Conservation (phyloP, 2,888 invertebrate genomes). For the Kuschelorhynchus macadamiae region DNA sequence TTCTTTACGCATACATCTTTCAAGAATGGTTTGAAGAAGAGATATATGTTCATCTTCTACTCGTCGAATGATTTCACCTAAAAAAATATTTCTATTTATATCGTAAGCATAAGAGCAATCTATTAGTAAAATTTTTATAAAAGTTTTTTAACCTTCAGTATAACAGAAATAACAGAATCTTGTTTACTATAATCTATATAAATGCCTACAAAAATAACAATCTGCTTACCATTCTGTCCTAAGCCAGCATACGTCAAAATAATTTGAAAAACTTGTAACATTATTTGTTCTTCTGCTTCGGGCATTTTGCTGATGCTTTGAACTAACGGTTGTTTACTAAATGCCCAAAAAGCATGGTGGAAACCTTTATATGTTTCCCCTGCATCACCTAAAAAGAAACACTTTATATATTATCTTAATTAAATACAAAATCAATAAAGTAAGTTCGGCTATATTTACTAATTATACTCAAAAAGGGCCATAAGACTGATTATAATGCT, state of each 20-base stretch:
- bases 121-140: too few relatives aligned
- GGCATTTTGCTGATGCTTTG: constrained; percentile 88
- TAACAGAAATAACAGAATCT: too few relatives aligned
- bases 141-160: too few relatives aligned
- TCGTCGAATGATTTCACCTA: constrained; percentile 75
- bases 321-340: constrained; percentile 83
- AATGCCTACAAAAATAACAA: too few relatives aligned
- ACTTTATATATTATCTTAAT: too few relatives aligned
- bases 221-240: constrained; percentile 75
- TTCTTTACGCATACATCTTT: constrained; percentile 92
- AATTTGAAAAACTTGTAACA: constrained; percentile 89
- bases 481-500: too few relatives aligned
- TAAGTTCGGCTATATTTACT: too few relatives aligned
- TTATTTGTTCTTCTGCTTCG: constrained; percentile 89
- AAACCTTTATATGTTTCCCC: constrained; percentile 91
- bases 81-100: constrained; percentile 47
- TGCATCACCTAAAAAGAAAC: constrained; percentile 71
- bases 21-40: constrained; percentile 90
- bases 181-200: too few relatives aligned
- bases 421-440: too few relatives aligned
- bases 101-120: background rate
- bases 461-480: too few relatives aligned
- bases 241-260: constrained; percentile 92
- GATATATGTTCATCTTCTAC: constrained; percentile 91
- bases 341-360: constrained; percentile 91